Base-by-base conservation (phyloP, 1,140 invertebrate species). In the Medauroidea extradentata region DNA sequence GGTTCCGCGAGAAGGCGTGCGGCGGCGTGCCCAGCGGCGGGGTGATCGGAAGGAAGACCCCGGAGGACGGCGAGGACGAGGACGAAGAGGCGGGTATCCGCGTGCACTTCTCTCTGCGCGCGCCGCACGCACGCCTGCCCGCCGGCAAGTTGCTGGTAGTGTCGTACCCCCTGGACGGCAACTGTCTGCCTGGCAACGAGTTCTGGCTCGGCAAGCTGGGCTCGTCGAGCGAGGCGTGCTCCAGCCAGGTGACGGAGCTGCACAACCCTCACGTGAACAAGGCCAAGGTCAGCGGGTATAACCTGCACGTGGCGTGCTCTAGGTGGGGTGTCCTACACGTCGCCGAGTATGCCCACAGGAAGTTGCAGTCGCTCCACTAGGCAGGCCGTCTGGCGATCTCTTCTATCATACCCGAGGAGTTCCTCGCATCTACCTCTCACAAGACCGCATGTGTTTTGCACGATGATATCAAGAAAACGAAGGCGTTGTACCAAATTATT, bases 91-190 rank as follows among this genome's bases (percentile, higher is more conserved):
- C 21, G 24, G 48, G 48, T 14, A 50, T 50, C 39, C 69, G 60
- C 38, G 71, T 77, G 16, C 74, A 74, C 54, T 77, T 77, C 54
- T 71, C 74, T 9, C 16, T 71, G 21, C 63, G 73, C 39, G 69
- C 74, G 51, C 71, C 74, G 51, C 71, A 75, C 52, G 70, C 71
- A 53, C 72, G 64, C 44, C 49, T 77, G 24, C 71, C 81, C 43
- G 69, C 65, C 25, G 80, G 77, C 24, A 84, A 83, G 66, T 65
- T 84, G 2, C 66, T 85, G 50, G 77, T 87, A 8, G 79, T 85
- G 3, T 84, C 80, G 1, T 87, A 87, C 62, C 81, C 85, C 1
- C 85, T 83, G 80, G 84, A 87, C 67, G 80, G 82, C 8, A 87
- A 87, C 64, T 77, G 84, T 2, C 75, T 84, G 53, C 84, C 85